These are phyloP conservation scores for Hippocampus zosterae DNA, from an alignment of 2,113 vertebrate species.

Conservation along the genomic window DNA sequence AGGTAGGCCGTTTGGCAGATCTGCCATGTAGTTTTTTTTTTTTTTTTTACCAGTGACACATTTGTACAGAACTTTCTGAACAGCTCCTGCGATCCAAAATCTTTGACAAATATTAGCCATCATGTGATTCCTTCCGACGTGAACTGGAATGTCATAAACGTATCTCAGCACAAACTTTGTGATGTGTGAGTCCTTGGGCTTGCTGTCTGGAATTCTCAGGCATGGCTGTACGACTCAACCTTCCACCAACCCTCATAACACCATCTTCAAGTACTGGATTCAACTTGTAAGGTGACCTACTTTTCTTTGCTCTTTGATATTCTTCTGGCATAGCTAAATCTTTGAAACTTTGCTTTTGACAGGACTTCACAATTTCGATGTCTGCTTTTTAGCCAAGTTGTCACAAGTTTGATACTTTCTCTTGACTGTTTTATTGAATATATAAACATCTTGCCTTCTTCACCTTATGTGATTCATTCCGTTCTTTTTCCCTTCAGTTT, in stretches of 20 bases:
- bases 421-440: neutral
- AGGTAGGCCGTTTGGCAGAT: neutral
- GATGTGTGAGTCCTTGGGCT: constrained; percentile 1
- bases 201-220: constrained; percentile 4
- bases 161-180: constrained; percentile 5
- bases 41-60: neutral
- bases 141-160: neutral
- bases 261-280: constrained; percentile 12
- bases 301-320: constrained; percentile 4
- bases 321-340: neutral
- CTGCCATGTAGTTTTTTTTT: neutral
- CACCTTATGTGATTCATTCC: neutral
- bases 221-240: neutral
- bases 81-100: constrained; percentile 1
- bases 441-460: neutral
- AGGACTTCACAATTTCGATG: constrained; percentile 9
- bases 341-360: constrained; percentile 9
- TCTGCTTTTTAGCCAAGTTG: constrained; percentile 3
- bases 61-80: neutral
- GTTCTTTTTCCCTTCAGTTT: neutral
- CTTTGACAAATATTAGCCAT: neutral
- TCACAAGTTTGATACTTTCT: neutral
- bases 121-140: constrained; percentile 11
- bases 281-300: constrained; percentile 2
- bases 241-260: constrained; percentile 3